Conservation (phyloP, 2,888 invertebrate species). For the Lysandra coridon region DNA sequence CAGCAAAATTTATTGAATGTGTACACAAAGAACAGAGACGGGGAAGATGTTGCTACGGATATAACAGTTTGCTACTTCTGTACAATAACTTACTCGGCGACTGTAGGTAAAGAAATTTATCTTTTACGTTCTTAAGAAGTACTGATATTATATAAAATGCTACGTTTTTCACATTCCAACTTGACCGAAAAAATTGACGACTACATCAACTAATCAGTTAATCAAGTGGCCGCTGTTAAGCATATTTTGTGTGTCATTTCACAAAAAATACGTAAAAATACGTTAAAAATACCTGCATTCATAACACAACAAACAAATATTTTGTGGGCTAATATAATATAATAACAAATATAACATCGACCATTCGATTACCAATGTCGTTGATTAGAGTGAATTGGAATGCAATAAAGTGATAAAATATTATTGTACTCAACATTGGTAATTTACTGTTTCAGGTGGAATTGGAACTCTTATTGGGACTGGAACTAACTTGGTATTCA, state of each 20-base stretch:
- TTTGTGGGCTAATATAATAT: too few relatives aligned
- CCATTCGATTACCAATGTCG: too few relatives aligned
- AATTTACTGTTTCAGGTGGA: conserved; percentile 69
- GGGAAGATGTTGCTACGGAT: conserved; percentile 78
- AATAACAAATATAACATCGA: too few relatives aligned
- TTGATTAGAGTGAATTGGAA: background rate
- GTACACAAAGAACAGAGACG: conserved; percentile 59
- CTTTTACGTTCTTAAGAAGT: background rate
- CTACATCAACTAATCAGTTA: too few relatives aligned
- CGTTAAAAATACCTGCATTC: too few relatives aligned
- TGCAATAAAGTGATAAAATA: background rate
- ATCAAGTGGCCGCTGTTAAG: too few relatives aligned
- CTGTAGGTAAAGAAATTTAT: conserved; percentile 67
- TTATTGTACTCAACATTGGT: too few relatives aligned
- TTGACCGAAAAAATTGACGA: too few relatives aligned
- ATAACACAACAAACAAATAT: too few relatives aligned
- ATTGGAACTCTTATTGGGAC: conserved; percentile 88
- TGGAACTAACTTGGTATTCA: conserved; percentile 89
- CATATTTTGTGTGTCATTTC: too few relatives aligned
- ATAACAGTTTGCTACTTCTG: conserved; percentile 87
- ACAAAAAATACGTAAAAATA: too few relatives aligned
- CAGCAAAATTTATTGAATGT: conserved; percentile 81
- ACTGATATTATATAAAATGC: background rate
- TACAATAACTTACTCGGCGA: conserved; percentile 86
- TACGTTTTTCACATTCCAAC: background rate